Evolutionary conservation across 1,140 invertebrate species (phyloP), one percentile per base, ranked within the genome.

Genomic region (Arion vulgaris): DNA sequence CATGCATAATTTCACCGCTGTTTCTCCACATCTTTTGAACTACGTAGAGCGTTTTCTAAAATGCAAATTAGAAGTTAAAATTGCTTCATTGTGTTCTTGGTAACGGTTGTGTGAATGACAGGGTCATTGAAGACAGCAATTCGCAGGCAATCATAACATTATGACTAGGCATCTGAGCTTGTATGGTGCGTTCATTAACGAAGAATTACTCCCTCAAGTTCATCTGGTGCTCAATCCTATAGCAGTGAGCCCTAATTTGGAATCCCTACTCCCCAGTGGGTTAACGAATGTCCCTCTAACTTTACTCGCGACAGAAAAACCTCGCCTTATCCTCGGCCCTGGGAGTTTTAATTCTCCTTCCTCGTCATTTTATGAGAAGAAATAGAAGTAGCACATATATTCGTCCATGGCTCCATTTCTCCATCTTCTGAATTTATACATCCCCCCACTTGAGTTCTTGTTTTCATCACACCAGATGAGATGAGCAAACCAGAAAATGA

Each of bases 271-370:
- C 62, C 62, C 62, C 4, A 15, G 28, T 32, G 62, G 32, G 5
- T 7, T 34, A 17, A 28, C 28, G 1, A 66, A 23, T 7, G 28
- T 32, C 11, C 28, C 5, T 66, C 62, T 34, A 2, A 66, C 62
- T 28, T 66, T 66, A 28, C 2, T 66, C 19, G 28, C 28, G 62
- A 32, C 28, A 66, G n/a, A 34, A 66, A 66, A 66, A 66, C 62
- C 62, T 66, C 62, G 62, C 17, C n/a, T 34, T 19, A 17, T 45
- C 17, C 36, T 72, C 41, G 19, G 39, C 68, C 68, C 68, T 73
- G 71, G 71, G 71, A 41, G 71, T 73, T 75, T 75, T 75, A 75
- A 75, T 75, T 75, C 51, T 45, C 53, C 73, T 45, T 75, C 45
- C 1, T 28, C 73, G 41, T 72, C 28, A 45, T 72, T 72, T 36